phyloP scores from a whole-genome alignment of 2,888 invertebrate species.

The Eristalinus sepulchralis region DNA sequence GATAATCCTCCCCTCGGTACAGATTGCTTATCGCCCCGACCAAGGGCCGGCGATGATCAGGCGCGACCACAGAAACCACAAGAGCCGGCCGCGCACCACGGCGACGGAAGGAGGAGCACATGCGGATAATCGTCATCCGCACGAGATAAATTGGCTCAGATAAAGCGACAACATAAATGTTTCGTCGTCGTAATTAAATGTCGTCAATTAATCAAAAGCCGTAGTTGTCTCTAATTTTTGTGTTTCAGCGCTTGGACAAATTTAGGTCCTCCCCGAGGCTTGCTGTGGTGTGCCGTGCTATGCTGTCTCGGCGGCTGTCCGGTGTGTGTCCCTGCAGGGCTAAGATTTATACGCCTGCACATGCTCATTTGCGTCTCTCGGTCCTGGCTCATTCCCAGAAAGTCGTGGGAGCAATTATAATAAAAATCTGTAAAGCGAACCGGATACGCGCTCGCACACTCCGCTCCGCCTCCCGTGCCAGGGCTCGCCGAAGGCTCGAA shows the following conservation, averaged over 20 bases:
- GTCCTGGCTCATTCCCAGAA: conserved; percentile 75
- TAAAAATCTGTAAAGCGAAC: conserved; percentile 71
- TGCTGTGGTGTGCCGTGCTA: neutral
- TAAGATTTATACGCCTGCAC: conserved; percentile 66
- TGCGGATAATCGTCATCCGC: conserved; percentile 44
- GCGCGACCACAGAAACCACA: conserved; percentile 11
- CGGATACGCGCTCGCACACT: conserved; percentile 46
- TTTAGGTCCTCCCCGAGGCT: conserved; percentile 48
- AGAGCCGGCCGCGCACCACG: conserved; percentile 1
- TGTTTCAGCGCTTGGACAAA: conserved; percentile 59
- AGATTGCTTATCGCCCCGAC: conserved; percentile 56
- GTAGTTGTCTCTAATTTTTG: conserved; percentile 70
- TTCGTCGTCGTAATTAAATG: conserved; percentile 80
- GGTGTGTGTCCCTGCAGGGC: conserved; percentile 17
- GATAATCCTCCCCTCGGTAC: conserved; percentile 49
- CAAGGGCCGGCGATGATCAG: conserved; percentile 27
- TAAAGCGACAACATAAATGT: conserved; percentile 75
- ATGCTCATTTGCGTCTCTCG: conserved; percentile 58
- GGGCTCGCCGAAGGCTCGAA: neutral
- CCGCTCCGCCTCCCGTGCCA: neutral
- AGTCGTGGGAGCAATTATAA: conserved; percentile 81
- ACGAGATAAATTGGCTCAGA: conserved; percentile 68
- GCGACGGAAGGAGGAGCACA: neutral
- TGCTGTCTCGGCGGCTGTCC: neutral
- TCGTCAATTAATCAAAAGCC: conserved; percentile 81